A percentile compares a stretch with the other conserved stretches of the same genome.
These are phyloP conservation scores for Alsophila aescularia DNA, from an alignment of 2,888 invertebrate species.

Conservation along the genomic window DNA sequence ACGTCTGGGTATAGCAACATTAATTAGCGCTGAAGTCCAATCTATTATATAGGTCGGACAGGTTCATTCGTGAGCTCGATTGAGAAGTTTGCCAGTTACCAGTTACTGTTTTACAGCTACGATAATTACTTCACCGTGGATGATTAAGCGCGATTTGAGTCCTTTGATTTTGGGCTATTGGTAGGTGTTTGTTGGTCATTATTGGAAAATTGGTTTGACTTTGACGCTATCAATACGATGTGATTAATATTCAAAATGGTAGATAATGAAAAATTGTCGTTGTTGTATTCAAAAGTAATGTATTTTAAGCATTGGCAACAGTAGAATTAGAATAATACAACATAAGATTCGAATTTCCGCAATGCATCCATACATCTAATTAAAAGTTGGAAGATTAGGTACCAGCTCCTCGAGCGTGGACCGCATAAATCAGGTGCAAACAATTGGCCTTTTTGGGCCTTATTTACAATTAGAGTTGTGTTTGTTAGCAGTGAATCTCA, in stretches of 20 bases:
- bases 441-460: too few species aligned
- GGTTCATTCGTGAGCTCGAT: conserved; percentile 43
- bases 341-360: too few species aligned
- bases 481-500: too few species aligned
- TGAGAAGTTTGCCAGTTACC: conserved; percentile 33
- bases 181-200: conserved; percentile 9
- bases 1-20: conserved; percentile 33
- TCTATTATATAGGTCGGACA: conserved; percentile 47
- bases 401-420: too few species aligned
- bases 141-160: conserved; percentile 4
- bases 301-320: too few species aligned
- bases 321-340: too few species aligned
- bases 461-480: too few species aligned
- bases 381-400: too few species aligned
- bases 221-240: conserved; percentile 5
- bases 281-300: too few species aligned
- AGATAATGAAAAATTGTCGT: too few species aligned
- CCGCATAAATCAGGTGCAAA: too few species aligned
- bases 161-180: conserved; percentile 3
- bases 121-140: conserved; percentile 7
- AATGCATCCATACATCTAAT: too few species aligned
- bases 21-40: conserved; percentile 42
- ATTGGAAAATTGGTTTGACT: neutral
- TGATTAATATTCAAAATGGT: neutral
- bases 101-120: conserved; percentile 21